Evolutionary conservation across 2,113 vertebrate genomes (phyloP), one percentile per base, ranked within the genome.

Genomic region (Cairina moschata): DNA sequence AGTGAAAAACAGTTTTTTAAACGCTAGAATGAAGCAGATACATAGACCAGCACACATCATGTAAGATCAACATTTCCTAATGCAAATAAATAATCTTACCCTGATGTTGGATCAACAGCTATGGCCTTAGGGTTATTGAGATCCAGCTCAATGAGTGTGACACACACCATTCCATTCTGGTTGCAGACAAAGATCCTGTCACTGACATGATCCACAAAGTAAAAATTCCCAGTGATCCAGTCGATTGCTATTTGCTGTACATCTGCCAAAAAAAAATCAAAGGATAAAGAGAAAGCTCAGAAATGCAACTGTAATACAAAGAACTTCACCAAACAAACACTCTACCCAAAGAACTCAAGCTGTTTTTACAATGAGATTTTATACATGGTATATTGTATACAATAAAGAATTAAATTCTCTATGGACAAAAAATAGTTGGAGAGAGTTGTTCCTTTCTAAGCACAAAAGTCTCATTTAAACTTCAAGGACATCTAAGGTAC

Each of bases 161-260:
- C 97, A 86, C 99, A 99, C 8, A 99, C 98, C 8, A 98, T 98
- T 22, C 99, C 99, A 0, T 97, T 97, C 26, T 83, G 98, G 97
- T 98, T 97, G 88, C 99, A 99, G 0, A 98, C 99, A 36, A 99
- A 99, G 98, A 99, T 99, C 90, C 98, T 98, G 97, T 98, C 98
- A 23, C 97, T 98, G 91, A 98, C 78, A 2, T 98, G 98, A 95
- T 99, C 99, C 95, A 99, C 98, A 86, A 99, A 99, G 96, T 99
- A 99, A 58, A 99, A 97, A 97, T 99, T 99, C 26, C 99, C 99
- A 0, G 99, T 99, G 46, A 99, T 97, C 99, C 99, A 99, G 96
- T 99, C 99, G 4, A 99, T 96, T 1, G 98, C 99, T 98, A 99
- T 98, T 91, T 99, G 98, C 54, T 99, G 99, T 21, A 99, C 98